Evolutionary conservation across 2,797 vertebrate species (phyloP).

Genomic region (Betta splendens): DNA sequence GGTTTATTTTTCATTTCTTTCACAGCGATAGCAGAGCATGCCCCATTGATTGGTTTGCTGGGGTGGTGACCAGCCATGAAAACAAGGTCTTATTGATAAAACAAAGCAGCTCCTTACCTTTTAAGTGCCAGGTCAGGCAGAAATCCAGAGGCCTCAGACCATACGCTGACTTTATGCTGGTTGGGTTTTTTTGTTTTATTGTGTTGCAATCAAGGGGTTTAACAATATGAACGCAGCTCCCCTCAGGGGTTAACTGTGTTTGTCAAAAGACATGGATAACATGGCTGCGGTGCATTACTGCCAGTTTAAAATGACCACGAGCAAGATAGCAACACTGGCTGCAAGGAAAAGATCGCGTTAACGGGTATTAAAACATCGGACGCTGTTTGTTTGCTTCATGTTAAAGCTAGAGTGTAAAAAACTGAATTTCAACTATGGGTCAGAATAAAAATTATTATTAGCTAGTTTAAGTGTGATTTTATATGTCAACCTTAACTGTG

Average conservation of each 20-base stretch:
- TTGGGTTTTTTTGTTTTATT: slow-evolving; percentile 4
- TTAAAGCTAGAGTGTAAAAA: neutral
- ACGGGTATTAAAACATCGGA: slow-evolving; percentile 18
- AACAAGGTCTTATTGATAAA: slow-evolving; percentile 95
- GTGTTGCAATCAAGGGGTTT: slow-evolving; percentile 73
- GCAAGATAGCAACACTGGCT: slow-evolving; percentile 51
- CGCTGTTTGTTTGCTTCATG: neutral
- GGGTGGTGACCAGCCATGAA: slow-evolving; percentile 97
- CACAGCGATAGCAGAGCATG: slow-evolving; percentile 95
- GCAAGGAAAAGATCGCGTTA: slow-evolving; percentile 26
- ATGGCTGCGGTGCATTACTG: slow-evolving; percentile 51
- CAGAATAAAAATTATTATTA: slow-evolving; percentile 13
- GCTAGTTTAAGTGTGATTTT: slow-evolving; percentile 44
- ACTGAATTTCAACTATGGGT: neutral
- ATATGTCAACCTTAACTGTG: no score
- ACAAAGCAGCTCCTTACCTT: slow-evolving; percentile 82
- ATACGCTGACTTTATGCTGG: slow-evolving; percentile 58
- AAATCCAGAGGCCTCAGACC: slow-evolving; percentile 65
- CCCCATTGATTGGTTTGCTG: slow-evolving; percentile 99
- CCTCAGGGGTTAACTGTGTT: slow-evolving; percentile 71
- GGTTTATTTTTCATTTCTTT: slow-evolving; percentile 99
- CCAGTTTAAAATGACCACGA: slow-evolving; percentile 57
- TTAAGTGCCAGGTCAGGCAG: slow-evolving; percentile 75
- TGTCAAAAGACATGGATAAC: slow-evolving; percentile 62
- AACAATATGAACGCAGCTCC: slow-evolving; percentile 65